Base-by-base conservation (phyloP, 2,888 invertebrate genomes). In the Zaprionus bogoriensis region DNA sequence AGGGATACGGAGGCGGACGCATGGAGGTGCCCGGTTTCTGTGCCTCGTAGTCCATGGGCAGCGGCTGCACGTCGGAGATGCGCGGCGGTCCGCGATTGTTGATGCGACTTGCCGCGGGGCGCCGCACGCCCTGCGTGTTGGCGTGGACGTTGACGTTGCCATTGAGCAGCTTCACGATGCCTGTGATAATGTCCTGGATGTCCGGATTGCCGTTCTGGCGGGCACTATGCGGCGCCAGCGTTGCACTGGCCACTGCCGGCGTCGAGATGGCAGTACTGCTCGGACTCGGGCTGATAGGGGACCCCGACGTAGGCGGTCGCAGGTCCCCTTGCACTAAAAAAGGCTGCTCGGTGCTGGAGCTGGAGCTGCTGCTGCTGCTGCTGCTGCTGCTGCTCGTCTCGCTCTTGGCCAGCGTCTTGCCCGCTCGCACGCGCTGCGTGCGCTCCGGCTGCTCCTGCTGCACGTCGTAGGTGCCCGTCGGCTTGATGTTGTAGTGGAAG, bases 51-150 rank as follows among this genome's bases (percentile, higher is more conserved):
- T 91, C 91, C n/a, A 94, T 93, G 0, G 94, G 94, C 23, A 95
- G 77, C 0, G 94, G 94, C 38, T 95, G 95, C 0, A 95, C 92
- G 78, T 96, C 96, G 0, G 95, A 94, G 72, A 97, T 95, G 70
- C 96, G 93, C 0, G 97, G 97, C 0, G 97, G 98, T 0, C 97
- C 97, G 61, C 98, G 92, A 88, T 98, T 97, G 86, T 98, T 98
- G 12, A 98, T 97, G 65, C 97, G 92, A 2, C 95, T 95, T 20
- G 94, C 93, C 80, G 94, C 91, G 0, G 96, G 96, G 10, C 95
- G 92, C 58, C 95, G 92, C 0, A 93, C 93, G 10, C 92, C 91
- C 57, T 94, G 94, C 0, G 95, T 94, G 74, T 95, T 96, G 0
- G 95, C 95, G 88, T 94, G 95, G 0, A 96, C 96, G 80, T 96